Evolutionary conservation across 2,113 vertebrate species (phyloP), one percentile per base, ranked within the genome.

Genomic region (Semnornis frantzii): DNA sequence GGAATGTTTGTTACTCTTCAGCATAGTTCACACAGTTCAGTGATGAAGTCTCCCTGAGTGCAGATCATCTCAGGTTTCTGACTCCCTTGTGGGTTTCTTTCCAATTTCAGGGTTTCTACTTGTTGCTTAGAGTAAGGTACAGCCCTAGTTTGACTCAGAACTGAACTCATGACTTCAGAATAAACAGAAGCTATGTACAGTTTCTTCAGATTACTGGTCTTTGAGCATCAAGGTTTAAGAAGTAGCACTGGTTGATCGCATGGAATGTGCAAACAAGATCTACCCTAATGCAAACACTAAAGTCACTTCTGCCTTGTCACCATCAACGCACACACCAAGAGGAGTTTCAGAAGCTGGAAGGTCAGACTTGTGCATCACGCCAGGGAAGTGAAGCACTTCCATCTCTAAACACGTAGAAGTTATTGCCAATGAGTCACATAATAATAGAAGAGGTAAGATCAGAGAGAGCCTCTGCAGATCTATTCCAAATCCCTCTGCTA

Each of bases 401-500:
- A 1, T 6, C 28, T 33, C 52, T 30, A 2, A 12, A 44, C 9
- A 52, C 28, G 28, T 74, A 42, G 33, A 8, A 17, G 44, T 10
- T 4, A 8, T 1, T 7, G 30, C 3, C 39, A 25, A 0, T 0
- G 3, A 1, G 11, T 33, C 23, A 46, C 1, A 1, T 9, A 52
- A 52, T 25, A 23, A 13, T 52, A 52, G 23, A 50, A 24, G 21
- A 52, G 50, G 12, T 52, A 24, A 52, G 50, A 23, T 52, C 50
- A 52, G 50, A 52, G 18, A 25, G 50, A 23, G 50, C 50, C 23
- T 24, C 50, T 52, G 50, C 12, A 52, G 23, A 52, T 25, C 50
- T 52, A 52, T 23, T 52, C 23, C 50, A 52, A 52, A 25, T 24
- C 50, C 23, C 50, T 23, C 50, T 52, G 12, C 23, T 52, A 52